These are phyloP conservation scores for Stictonetta naevosa DNA, from an alignment of 2,113 vertebrate genomes.

Conservation along the genomic window DNA sequence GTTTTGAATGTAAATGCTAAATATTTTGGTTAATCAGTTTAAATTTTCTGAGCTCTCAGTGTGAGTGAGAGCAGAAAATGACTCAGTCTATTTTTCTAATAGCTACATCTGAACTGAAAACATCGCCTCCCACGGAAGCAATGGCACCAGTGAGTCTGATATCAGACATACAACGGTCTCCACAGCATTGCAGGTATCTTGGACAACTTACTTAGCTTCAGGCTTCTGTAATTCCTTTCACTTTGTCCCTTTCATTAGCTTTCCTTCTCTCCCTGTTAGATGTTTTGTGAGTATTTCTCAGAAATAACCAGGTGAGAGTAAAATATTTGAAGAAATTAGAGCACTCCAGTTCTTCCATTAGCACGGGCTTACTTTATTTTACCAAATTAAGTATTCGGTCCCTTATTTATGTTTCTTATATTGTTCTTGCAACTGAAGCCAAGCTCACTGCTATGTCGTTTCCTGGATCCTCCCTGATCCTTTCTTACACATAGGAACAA, in stretches of 20 bases:
- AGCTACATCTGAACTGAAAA: slow-evolving; percentile 14
- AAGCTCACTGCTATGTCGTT: slow-evolving; percentile 30
- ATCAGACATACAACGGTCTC: neutral
- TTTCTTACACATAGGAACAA: slow-evolving; percentile 72
- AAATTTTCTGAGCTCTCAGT: slow-evolving; percentile 7
- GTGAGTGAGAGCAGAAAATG: neutral
- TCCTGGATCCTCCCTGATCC: slow-evolving; percentile 54
- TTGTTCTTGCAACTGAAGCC: slow-evolving; percentile 61
- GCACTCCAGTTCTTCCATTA: neutral
- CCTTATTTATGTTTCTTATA: slow-evolving; percentile 15
- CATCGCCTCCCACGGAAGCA: neutral
- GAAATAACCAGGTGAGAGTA: neutral
- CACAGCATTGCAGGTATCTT: neutral
- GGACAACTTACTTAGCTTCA: neutral
- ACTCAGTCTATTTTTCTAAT: slow-evolving; percentile 22
- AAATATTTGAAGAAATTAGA: neutral
- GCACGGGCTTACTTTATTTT: neutral
- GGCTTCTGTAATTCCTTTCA: neutral
- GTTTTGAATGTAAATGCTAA: slow-evolving; percentile 40
- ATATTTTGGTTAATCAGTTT: slow-evolving; percentile 28
- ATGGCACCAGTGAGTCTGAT: slow-evolving; percentile 41
- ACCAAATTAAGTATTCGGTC: slow-evolving; percentile 5
- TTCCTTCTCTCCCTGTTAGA: neutral
- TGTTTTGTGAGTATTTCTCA: neutral
- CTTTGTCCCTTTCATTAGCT: neutral